A percentile compares a stretch with the other conserved stretches of the same genome.
These are phyloP conservation scores for rabbit (Oryctolagus cuniculus) DNA, from an alignment of 2,113 vertebrate species.

Conservation along the genomic window DNA sequence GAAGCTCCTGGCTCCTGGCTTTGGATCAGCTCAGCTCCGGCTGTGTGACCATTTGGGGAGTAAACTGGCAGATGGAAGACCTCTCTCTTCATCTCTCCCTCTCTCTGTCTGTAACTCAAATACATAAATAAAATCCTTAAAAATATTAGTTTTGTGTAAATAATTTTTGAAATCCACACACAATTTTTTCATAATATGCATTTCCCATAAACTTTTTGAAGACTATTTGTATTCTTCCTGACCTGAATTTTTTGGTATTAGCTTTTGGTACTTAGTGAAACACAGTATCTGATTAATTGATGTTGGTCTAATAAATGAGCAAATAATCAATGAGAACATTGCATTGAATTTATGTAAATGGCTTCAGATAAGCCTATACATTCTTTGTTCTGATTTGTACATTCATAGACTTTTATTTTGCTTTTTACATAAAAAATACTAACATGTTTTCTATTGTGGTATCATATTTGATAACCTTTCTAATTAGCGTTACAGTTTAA, in stretches of 20 bases:
- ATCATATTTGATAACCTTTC: conserved; percentile 72
- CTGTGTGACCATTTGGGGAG: too few species aligned
- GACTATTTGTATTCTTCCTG: background rate
- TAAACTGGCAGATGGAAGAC: too few species aligned
- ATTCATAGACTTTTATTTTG: conserved; percentile 18
- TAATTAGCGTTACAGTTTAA: conserved; percentile 81
- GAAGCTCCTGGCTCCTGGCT: too few species aligned
- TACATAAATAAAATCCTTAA: too few species aligned
- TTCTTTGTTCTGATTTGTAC: conserved; percentile 41
- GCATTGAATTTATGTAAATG: background rate
- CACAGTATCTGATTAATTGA: background rate
- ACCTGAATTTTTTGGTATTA: background rate
- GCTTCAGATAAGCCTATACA: background rate
- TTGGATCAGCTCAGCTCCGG: too few species aligned
- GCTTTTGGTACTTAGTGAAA: background rate
- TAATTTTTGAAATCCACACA: too few species aligned
- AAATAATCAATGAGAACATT: conserved; percentile 28
- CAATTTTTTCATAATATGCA: too few species aligned
- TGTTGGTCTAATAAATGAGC: background rate
- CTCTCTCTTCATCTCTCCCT: too few species aligned
- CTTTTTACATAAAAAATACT: conserved; percentile 69
- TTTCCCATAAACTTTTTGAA: too few species aligned
- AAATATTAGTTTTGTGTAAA: too few species aligned
- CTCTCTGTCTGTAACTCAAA: too few species aligned
- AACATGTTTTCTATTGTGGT: conserved; percentile 66